These are phyloP conservation scores for Porites rus DNA, from an alignment of 92 coral and sea anemone genomes.

Conservation along the genomic window DNA sequence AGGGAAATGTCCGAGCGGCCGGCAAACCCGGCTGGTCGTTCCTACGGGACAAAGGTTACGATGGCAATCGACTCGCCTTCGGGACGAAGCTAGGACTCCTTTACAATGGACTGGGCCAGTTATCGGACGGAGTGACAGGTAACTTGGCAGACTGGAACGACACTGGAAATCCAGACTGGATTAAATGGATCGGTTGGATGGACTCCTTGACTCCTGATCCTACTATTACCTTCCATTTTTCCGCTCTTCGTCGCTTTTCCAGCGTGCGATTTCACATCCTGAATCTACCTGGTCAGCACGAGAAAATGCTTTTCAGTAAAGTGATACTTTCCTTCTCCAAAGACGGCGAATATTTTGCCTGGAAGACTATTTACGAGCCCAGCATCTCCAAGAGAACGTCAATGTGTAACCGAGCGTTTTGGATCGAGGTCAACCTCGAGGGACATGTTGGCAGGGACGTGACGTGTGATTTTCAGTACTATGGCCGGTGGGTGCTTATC, in stretches of 20 bases:
- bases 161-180: slow-evolving; percentile 80
- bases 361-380: slow-evolving; percentile 94
- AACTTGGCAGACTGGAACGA: slow-evolving; percentile 86
- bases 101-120: slow-evolving; percentile 93
- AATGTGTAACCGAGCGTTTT: slow-evolving; percentile 78
- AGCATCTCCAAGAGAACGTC: slow-evolving; percentile 54
- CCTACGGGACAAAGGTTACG: slow-evolving; percentile 91
- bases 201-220: slow-evolving; percentile 78
- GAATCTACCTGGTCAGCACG: slow-evolving; percentile 81
- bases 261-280: slow-evolving; percentile 82
- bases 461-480: slow-evolving; percentile 91
- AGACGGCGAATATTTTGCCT: slow-evolving; percentile 93
- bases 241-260: slow-evolving; percentile 75
- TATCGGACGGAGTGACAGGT: slow-evolving; percentile 91
- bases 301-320: slow-evolving; percentile 88
- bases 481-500: slow-evolving; percentile 96
- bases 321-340: slow-evolving; percentile 88
- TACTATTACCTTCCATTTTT: slow-evolving; percentile 85
- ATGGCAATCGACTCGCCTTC: slow-evolving; percentile 78
- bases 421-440: slow-evolving; percentile 84
- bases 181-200: slow-evolving; percentile 96
- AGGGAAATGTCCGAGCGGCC: slow-evolving; percentile 80
- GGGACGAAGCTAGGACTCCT: slow-evolving; percentile 85
- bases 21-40: slow-evolving; percentile 71
- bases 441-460: slow-evolving; percentile 82